Evolutionary conservation across 2,797 vertebrate species (phyloP), one percentile per base, ranked within the genome.

Genomic region (Schizothorax lantsangensis): DNA sequence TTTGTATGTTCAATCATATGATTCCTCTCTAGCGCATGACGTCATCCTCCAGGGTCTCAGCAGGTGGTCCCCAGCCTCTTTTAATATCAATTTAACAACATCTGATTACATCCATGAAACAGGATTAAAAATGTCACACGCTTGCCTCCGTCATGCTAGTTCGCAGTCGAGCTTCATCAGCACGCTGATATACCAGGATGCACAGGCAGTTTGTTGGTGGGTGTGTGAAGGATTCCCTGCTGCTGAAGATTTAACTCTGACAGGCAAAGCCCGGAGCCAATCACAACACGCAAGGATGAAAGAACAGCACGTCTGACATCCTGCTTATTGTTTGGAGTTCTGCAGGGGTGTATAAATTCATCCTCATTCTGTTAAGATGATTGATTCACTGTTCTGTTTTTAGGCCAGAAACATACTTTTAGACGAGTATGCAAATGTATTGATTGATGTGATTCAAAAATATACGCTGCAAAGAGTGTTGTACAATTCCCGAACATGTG

Each of bases 111-210:
- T 89, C 90, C 87, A 92, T 93, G 88, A 93, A 95, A 94, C 90
- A 89, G 92, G 93, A 95, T 95, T 94, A 93, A 88, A 89, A 84
- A 91, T 90, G 91, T 89, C 91, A 91, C 87, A 83, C 90, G 87
- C 87, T 71, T 92, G 93, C 94, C 91, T 93, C 91, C 87, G 91
- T 92, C 91, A 90, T 89, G 90, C 92, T 87, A 88, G 91, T 92
- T 90, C 89, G 84, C 91, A 91, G 91, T 43, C 87, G 19, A 43
- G 52, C 54, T 79, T 82, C 64, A 90, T 43, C 92, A 82, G 12
- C 91, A 91, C 84, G 89, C 90, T 88, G 91, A 92, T 92, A 90
- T 91, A 59, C 23, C 40, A 45, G 30, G 62, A 54, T 49, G 30
- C 59, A 75, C 33, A 26, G 45, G 59, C 68, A 33, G 3, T 54